Evolutionary conservation across 2,797 vertebrate species (phyloP).

Genomic region (Natrix natrix): DNA sequence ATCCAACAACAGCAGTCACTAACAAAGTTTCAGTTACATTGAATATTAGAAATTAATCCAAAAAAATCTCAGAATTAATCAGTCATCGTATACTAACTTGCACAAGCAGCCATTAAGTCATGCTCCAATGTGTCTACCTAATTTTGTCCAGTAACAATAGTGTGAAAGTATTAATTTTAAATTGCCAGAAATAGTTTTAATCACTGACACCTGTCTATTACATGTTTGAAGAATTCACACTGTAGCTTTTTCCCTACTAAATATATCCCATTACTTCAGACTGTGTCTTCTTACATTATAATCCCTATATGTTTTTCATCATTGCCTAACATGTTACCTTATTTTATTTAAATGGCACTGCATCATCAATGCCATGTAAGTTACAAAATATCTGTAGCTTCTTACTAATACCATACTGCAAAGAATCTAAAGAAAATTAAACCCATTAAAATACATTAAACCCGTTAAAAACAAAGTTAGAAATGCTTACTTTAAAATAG

Average conservation of each 20-base stretch:
- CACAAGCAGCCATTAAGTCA: background rate
- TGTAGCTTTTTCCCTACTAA: background rate
- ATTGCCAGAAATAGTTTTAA: background rate
- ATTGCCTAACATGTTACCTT: background rate
- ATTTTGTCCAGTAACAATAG: background rate
- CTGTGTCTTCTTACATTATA: background rate
- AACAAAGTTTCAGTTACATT: background rate
- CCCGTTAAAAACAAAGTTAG: background rate
- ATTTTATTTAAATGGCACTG: background rate
- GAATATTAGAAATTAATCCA: background rate
- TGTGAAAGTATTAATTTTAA: background rate
- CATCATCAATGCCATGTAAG: background rate
- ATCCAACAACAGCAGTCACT: background rate
- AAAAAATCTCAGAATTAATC: background rate
- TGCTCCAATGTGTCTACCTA: background rate
- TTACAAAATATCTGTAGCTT: background rate
- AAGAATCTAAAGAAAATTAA: background rate
- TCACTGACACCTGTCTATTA: background rate
- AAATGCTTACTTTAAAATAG: background rate
- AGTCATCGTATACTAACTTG: background rate
- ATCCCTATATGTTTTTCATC: background rate
- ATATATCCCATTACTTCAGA: background rate
- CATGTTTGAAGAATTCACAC: background rate
- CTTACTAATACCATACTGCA: background rate
- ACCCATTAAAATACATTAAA: background rate